Evolutionary conservation across 2,888 invertebrate genomes (phyloP), one percentile per base, ranked within the genome.

Genomic region (Nomada ruficornis): DNA sequence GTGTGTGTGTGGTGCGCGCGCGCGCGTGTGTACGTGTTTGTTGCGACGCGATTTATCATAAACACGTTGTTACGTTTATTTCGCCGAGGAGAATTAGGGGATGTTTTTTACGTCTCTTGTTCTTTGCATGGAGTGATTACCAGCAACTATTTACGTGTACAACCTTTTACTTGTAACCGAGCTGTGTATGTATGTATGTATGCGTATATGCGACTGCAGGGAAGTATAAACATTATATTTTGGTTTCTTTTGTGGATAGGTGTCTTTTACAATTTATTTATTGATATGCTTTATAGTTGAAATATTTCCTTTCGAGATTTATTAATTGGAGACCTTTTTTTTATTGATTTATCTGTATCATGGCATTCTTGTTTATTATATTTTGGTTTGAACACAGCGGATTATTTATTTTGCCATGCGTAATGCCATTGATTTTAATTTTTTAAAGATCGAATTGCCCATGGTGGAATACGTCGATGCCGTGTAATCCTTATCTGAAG

Each of bases 1-100:
- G 26, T 78, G 44, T 73, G 7, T 36, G 36, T 7, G 36, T 7
- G 36, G 36, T 36, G 29, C 0, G 5, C 5, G 29, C 5, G 29
- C 29, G 29, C 29, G 29, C 29, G 29, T 5, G 29, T 29, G 29
- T 29, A 0, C 7, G 29, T 29, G 29, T 0, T 72, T 69, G 57
- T 50, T 36, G 59, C 29, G 74, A 77, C 68, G 76, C 76, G 65
- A 84, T 63, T 55, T 54, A 44, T 80, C 64, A 36, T 36, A 36
- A 36, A 47, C 13, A 26, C 60, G 23, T 55, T 70, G 55, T 54
- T 47, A 57, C 36, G 44, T 64, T 81, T 67, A 42, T 70, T 59
- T 52, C 29, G 15, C 10, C 52, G 11, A 3, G 10, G 10, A 9
- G 20, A 5, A 26, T 15, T 5, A 0, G 11, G 13, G 20, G 0